Evolutionary conservation across 2,113 vertebrate species (phyloP), one percentile per base, ranked within the genome.

Genomic region (Ptilorrhoa leucosticta): DNA sequence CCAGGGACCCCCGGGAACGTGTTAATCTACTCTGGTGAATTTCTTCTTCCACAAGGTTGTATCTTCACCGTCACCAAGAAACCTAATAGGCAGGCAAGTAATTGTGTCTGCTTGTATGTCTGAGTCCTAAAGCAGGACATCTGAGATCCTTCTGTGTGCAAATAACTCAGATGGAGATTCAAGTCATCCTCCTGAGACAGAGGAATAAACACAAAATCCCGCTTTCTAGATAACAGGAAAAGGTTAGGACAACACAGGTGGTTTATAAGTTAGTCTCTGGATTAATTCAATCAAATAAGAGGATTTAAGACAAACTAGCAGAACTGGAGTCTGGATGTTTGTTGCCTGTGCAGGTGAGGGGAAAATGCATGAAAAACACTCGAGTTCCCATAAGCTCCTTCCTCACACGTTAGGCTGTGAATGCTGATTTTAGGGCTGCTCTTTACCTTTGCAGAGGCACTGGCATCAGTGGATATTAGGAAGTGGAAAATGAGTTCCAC

Each of bases 381-480:
- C 4, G 5, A 4, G 4, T 14, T 70, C 7, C 69, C 30, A 4
- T 15, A 24, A 76, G 58, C 28, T 48, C 39, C 40, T 53, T 72
- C 37, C 35, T 87, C 42, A 27, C 8, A 1, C 0, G 0, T 13
- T 12, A 6, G 11, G 15, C 51, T 87, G 54, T 3, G 3, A 51
- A 5, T 61, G 75, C 70, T 37, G 82, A 35, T 72, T 69, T 44
- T 31, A 35, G 58, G 14, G 31, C 44, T 76, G 73, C 65, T 28
- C 16, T 48, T 70, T 0, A 6, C 24, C 64, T 37, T 42, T 47
- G 82, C 66, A 75, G 85, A 22, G n/a, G 31, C 65, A 48, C 50
- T 19, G 76, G 63, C 72, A 58, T 42, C 56, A 33, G 30, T 21
- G 48, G 44, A 3, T 81, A 5, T 57, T 12, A 31, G 26, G 48